Evolutionary conservation across 2,888 invertebrate species (phyloP).

Genomic region (Lithophane socia): DNA sequence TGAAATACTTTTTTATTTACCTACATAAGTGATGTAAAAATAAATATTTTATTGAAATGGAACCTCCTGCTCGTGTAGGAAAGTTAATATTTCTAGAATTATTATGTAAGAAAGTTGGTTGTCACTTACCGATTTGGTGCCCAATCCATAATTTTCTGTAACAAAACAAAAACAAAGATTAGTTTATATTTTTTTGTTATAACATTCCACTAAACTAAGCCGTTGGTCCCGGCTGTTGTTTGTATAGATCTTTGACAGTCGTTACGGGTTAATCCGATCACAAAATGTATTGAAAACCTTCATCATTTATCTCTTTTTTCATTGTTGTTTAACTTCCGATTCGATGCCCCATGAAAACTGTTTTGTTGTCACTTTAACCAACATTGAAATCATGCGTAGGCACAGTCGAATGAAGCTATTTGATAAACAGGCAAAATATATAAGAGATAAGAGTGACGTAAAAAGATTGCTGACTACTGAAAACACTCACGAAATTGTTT

Average conservation of each 20-base stretch:
- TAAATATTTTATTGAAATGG: constrained; percentile 2
- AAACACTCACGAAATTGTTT: no score
- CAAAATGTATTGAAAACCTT: background rate
- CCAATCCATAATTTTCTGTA: constrained; percentile 65
- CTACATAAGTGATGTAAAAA: background rate
- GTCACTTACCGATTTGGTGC: constrained; percentile 65
- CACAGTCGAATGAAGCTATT: no score
- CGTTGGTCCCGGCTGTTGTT: no score
- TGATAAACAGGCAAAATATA: no score
- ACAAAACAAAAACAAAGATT: constrained; percentile 52
- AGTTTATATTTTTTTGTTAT: constrained; percentile 4
- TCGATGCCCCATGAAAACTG: background rate
- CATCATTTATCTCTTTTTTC: background rate
- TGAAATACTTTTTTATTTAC: constrained; percentile 19
- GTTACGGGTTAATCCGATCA: background rate
- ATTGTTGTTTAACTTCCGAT: background rate
- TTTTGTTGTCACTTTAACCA: background rate
- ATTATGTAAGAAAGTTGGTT: background rate
- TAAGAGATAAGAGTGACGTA: no score
- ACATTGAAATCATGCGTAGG: background rate
- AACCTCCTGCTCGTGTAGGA: background rate
- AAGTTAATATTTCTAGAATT: constrained; percentile 2
- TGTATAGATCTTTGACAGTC: background rate
- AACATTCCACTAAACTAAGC: background rate
- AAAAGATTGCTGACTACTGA: no score